Percentiles rank a stretch among this genome's conserved stretches.
Conservation (phyloP, 2,113 vertebrate genomes). For the Fregetta grallaria region DNA sequence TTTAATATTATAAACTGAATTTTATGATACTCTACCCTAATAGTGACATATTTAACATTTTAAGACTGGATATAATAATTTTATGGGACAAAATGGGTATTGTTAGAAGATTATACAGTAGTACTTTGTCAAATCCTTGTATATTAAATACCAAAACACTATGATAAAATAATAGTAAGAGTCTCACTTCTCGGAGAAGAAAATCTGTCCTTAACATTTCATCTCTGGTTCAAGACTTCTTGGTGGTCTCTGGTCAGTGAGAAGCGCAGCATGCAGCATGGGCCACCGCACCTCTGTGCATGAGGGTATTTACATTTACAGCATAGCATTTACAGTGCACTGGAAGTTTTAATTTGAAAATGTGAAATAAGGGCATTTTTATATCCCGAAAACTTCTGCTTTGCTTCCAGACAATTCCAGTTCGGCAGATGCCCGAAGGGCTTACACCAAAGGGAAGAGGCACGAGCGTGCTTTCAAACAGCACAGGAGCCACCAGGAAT, state of each 20-base stretch:
- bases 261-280: fast-evolving
- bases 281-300: not conserved
- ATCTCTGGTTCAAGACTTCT: not conserved
- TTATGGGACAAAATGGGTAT: constrained; percentile 73
- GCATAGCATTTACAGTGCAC: not conserved
- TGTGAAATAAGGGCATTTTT: not conserved
- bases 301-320: too few species aligned
- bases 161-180: constrained; percentile 58
- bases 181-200: not conserved
- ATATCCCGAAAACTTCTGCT: not conserved
- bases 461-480: not conserved
- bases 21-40: constrained; percentile 60
- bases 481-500: not conserved
- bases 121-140: constrained; percentile 74
- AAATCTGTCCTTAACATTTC: not conserved
- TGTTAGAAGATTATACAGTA: constrained; percentile 68
- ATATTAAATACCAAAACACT: constrained; percentile 71
- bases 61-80: constrained; percentile 75
- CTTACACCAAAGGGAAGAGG: not conserved
- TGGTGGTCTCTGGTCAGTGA: not conserved
- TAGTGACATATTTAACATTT: constrained; percentile 75
- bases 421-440: not conserved
- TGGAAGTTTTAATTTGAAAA: not conserved
- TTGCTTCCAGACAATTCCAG: not conserved
- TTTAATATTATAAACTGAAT: constrained; percentile 74